Percentiles rank a stretch among this genome's conserved stretches.
Evolutionary conservation across 2,888 invertebrate species (phyloP).

Genomic region (Malthinus seriepunctatus): DNA sequence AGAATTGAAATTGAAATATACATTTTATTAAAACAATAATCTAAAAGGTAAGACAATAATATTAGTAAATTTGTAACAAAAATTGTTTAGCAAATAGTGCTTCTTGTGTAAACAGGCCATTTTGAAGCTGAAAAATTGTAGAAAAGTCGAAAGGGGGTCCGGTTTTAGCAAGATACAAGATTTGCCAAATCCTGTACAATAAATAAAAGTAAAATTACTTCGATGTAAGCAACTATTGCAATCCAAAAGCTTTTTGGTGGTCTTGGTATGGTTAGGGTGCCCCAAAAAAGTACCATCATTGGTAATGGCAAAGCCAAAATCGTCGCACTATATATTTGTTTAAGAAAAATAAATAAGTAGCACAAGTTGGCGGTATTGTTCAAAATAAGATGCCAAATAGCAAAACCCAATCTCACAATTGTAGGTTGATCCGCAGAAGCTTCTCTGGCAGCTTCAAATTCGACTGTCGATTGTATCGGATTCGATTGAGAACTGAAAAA

Average conservation of each 20-base stretch:
- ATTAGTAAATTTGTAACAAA: too few species aligned
- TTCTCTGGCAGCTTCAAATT: constrained; percentile 60
- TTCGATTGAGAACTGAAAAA: constrained; percentile 14
- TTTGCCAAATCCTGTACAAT: not conserved
- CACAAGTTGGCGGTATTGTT: constrained; percentile 93
- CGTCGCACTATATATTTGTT: constrained; percentile 91
- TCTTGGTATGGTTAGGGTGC: constrained; percentile 91
- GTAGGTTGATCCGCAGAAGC: constrained; percentile 56
- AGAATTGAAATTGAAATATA: constrained; percentile 93
- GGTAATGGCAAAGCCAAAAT: constrained; percentile 92
- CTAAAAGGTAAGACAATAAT: constrained; percentile 58
- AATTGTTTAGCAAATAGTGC: too few species aligned
- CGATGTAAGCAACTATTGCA: constrained; percentile 95
- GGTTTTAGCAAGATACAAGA: too few species aligned
- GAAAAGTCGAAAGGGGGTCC: too few species aligned
- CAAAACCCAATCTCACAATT: constrained; percentile 57
- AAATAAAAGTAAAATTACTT: constrained; percentile 61
- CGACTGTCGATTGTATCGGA: constrained; percentile 22
- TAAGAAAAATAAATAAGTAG: constrained; percentile 93
- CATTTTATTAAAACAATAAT: constrained; percentile 94
- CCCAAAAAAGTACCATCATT: constrained; percentile 97
- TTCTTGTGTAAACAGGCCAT: too few species aligned
- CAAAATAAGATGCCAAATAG: constrained; percentile 79
- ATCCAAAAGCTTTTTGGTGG: constrained; percentile 99
- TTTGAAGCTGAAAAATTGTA: too few species aligned